Base-by-base conservation (phyloP, 1,140 invertebrate species). In the Bombus impatiens region DNA sequence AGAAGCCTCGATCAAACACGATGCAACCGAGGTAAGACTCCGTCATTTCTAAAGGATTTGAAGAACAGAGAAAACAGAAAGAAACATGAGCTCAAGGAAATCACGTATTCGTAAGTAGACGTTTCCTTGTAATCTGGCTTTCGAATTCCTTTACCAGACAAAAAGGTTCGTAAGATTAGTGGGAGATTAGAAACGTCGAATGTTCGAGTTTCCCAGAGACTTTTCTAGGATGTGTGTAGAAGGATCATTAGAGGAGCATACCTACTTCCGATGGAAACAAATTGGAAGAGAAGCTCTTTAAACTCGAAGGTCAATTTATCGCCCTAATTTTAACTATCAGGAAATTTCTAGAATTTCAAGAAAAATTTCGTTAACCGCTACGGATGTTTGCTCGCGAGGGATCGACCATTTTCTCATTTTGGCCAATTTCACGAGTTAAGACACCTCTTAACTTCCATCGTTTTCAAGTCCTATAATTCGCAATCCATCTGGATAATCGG, bases 91-190 rank as follows among this genome's bases (percentile, higher is more conserved):
- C 37, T 70, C 2, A 22, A 67, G 78, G 10, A 44, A 74, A 84
- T 59, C 59, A 15, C 65, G 42, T 40, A 47, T 47, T 44, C 9
- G 28, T 59, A 70, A 85, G 42, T 70, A 67, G 47, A 28, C 57
- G 40, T 35, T 75, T 44, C n/a, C 37, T 22, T 44, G 80, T 35
- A 82, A 65, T 59, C 37, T 75, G 57, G 71, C 47, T 82, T 72
- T 37, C 71, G 40, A 35, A 44, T 28, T 57, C 40, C 65, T 44
- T 72, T 10, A 62, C 47, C 37, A 25, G 12, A 1, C 13, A 28
- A n/a, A 65, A 67, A 44, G 72, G 13, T n/a, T 44, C 2, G 37
- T 25, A 22, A 77, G 32, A n/a, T 32, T 53, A 28, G 40, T 18
- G 28, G 47, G 8, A 42, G 68, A 74, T 72, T 74, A 74, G 40